Conservation (phyloP, 2,797 vertebrate genomes). For the Sebastes kiyomatsui region DNA sequence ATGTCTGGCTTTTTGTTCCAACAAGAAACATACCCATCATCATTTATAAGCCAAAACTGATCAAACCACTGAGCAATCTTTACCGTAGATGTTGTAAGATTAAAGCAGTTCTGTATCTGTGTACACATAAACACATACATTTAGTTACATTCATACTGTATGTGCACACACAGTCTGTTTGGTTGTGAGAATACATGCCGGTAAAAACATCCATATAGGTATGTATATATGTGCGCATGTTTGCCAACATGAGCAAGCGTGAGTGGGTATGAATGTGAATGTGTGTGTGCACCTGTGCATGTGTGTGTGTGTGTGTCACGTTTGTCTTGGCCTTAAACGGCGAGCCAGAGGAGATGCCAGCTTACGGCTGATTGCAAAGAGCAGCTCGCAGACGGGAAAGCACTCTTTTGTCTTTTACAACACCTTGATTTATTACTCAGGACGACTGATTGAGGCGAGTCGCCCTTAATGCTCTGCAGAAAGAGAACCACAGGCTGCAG, state of each 20-base stretch:
- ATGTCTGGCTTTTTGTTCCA: neutral
- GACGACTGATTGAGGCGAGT: slow-evolving; percentile 54
- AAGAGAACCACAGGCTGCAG: neutral
- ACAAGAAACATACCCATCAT: neutral
- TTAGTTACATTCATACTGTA: no score
- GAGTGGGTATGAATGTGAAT: neutral
- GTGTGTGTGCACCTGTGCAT: no score
- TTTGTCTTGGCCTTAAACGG: slow-evolving; percentile 37
- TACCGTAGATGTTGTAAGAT: neutral
- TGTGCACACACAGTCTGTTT: neutral
- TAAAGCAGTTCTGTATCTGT: neutral
- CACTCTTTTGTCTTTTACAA: slow-evolving; percentile 38
- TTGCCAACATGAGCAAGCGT: neutral
- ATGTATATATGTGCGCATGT: neutral
- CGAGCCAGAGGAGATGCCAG: slow-evolving; percentile 45
- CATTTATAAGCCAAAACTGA: neutral
- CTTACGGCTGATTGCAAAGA: slow-evolving; percentile 60
- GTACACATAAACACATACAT: neutral
- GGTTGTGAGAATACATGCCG: neutral
- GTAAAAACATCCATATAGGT: neutral
- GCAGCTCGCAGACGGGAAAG: slow-evolving; percentile 55
- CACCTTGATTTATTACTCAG: slow-evolving; percentile 42
- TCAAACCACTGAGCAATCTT: neutral
- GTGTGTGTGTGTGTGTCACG: neutral
- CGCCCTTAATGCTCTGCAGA: slow-evolving; percentile 29